Percentiles rank a stretch among this genome's conserved stretches.
Evolutionary conservation across 2,888 invertebrate genomes (phyloP).

Genomic region (Melolontha melolontha): DNA sequence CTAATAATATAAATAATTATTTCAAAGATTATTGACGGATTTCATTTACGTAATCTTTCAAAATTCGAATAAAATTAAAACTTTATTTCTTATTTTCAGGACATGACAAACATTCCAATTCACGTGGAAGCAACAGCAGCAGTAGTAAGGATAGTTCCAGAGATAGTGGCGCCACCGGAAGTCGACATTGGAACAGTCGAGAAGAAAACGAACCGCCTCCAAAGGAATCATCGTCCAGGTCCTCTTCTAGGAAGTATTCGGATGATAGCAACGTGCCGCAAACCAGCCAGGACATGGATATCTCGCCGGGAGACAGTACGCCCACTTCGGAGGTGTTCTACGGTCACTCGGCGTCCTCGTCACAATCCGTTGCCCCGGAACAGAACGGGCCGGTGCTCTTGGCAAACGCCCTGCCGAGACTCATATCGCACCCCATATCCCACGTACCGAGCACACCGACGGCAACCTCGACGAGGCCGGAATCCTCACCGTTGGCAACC

Average conservation of each 20-base stretch:
- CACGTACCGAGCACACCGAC: constrained; percentile 60
- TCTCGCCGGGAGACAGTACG: constrained; percentile 91
- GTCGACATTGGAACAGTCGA: constrained; percentile 57
- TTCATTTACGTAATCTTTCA: too few species aligned
- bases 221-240: constrained; percentile 59
- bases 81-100: constrained; percentile 60
- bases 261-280: constrained; percentile 54
- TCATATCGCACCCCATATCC: constrained; percentile 69
- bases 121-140: constrained; percentile 68
- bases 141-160: constrained; percentile 58
- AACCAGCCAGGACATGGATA: constrained; percentile 87
- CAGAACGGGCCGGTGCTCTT: constrained; percentile 71
- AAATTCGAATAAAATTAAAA: too few species aligned
- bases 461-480: constrained; percentile 58
- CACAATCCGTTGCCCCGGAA: constrained; percentile 44
- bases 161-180: constrained; percentile 56
- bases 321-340: constrained; percentile 87
- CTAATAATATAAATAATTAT: too few species aligned
- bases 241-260: constrained; percentile 56
- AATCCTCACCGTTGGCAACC: constrained; percentile 55
- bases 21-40: too few species aligned
- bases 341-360: constrained; percentile 58
- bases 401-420: constrained; percentile 76
- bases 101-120: constrained; percentile 83
- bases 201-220: constrained; percentile 47